A percentile compares a stretch with the other conserved stretches of the same genome.
Evolutionary conservation across 1,140 invertebrate genomes (phyloP).

Genomic region (Ctenoplectra terminalis): DNA sequence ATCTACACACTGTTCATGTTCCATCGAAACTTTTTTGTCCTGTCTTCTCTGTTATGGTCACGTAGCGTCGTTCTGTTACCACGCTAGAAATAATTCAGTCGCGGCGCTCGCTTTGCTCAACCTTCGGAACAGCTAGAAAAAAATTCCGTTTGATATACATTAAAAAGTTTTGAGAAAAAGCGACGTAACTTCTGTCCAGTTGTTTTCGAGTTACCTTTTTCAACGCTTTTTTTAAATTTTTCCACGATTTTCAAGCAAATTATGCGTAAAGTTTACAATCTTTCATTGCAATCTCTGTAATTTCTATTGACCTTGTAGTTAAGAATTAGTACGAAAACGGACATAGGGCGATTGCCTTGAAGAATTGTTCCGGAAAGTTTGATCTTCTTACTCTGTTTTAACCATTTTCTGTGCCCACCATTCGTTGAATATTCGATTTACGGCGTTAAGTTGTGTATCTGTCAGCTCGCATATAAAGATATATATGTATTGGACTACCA

Average conservation of each 20-base stretch:
- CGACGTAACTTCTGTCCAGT: too few relatives aligned
- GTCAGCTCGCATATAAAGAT: too few relatives aligned
- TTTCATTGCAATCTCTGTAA: neutral
- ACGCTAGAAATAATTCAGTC: neutral
- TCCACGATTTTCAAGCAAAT: neutral
- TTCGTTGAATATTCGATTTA: neutral
- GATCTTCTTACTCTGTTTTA: neutral
- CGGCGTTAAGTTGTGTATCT: neutral
- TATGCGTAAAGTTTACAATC: neutral
- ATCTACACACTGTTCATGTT: neutral
- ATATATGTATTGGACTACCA: too few relatives aligned
- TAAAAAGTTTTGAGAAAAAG: too few relatives aligned
- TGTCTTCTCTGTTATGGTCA: neutral
- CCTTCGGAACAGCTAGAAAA: too few relatives aligned
- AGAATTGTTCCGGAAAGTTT: slow-evolving; percentile 26
- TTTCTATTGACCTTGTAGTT: slow-evolving; percentile 1
- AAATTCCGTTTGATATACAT: too few relatives aligned
- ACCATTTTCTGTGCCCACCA: neutral
- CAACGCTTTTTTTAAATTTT: too few relatives aligned
- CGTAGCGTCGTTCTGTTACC: neutral
- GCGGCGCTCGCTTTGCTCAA: neutral
- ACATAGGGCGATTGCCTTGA: neutral
- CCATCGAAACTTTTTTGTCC: neutral
- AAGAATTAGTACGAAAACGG: slow-evolving; percentile 6
- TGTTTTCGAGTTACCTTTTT: too few relatives aligned